Conservation (phyloP, 2,888 invertebrate species). For the Pyrgus malvae region DNA sequence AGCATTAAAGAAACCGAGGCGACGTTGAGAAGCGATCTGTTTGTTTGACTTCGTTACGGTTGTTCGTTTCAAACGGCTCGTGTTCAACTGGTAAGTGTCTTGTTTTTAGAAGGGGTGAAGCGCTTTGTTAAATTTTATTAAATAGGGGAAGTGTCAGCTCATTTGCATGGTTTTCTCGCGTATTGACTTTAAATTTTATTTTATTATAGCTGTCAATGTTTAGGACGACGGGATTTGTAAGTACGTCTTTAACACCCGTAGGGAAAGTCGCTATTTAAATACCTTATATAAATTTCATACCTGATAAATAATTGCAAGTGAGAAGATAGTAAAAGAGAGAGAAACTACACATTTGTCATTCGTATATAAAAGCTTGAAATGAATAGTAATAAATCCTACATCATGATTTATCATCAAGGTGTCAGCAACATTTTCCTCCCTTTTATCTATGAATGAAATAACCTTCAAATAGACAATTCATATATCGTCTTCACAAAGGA, state of each 20-base stretch:
- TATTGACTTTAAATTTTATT: neutral
- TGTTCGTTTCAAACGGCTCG: slow-evolving; percentile 7
- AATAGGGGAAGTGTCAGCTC: neutral
- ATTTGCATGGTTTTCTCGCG: neutral
- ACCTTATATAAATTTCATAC: too few relatives aligned
- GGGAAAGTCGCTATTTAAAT: too few relatives aligned
- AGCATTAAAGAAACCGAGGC: slow-evolving; percentile 14
- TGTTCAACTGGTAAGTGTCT: slow-evolving; percentile 14
- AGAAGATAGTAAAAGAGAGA: too few relatives aligned
- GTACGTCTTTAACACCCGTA: too few relatives aligned
- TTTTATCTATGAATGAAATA: neutral
- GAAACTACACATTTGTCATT: too few relatives aligned
- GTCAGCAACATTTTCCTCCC: neutral
- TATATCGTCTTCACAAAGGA: neutral
- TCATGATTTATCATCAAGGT: neutral
- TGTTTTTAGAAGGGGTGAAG: slow-evolving; percentile 15
- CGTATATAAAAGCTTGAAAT: too few relatives aligned
- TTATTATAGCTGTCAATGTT: neutral
- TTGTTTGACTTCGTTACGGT: slow-evolving; percentile 16
- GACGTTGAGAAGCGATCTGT: slow-evolving; percentile 14
- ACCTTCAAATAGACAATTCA: slow-evolving; percentile 1
- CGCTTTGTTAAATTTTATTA: slow-evolving; percentile 15
- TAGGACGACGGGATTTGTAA: too few relatives aligned
- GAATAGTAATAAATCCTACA: too few relatives aligned
- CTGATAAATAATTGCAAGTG: too few relatives aligned